Base-by-base conservation (phyloP, 2,888 invertebrate genomes). In the Leptura quadrifasciata region DNA sequence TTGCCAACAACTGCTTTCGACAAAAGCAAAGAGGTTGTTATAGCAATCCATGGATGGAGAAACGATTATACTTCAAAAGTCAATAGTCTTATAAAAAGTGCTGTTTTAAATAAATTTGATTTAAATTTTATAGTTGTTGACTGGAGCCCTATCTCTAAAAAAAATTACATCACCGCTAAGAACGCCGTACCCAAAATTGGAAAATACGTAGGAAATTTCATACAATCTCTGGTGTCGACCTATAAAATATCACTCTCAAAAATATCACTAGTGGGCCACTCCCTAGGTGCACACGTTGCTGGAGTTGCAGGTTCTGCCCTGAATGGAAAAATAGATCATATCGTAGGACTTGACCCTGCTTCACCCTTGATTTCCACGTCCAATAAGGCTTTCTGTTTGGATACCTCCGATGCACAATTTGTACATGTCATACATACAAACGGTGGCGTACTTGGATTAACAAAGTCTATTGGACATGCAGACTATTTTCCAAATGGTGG, bases 401-500 rank as follows among this genome's bases (percentile, higher is more conserved):
- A 88, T 72, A 57, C 77, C 10, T 80, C 80, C 27, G 88, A 87
- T 76, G 88, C 84, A 0, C 69, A 83, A 31, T 84, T 85, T 70
- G 88, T 88, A 5, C 85, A 88, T 72, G 76, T 86, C 9, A 85
- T 88, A 47, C 88, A 88, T 75, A 87, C 88, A 0, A 81, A 76
- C 65, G 81, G 78, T 9, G 72, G 74, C 47, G 21, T 75, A 1
- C 74, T 82, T 2, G 82, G 82, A 9, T 76, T 81, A 47, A 64
- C 65, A 9, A 71, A 17, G 2, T 60, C 87, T 17, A 78, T 88
- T 31, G 88, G 88, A n/a, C 80, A 87, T 70, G 80, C 83, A 10
- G 88, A 88, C 80, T 87, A 83, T 74, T 87, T 76, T 74, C 88
- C 88, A 9, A 88, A 88, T 76, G 87, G 86, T n/a, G 88, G 88